Conservation (phyloP, 2,888 invertebrate species). For the Azorinus chamasolen region DNA sequence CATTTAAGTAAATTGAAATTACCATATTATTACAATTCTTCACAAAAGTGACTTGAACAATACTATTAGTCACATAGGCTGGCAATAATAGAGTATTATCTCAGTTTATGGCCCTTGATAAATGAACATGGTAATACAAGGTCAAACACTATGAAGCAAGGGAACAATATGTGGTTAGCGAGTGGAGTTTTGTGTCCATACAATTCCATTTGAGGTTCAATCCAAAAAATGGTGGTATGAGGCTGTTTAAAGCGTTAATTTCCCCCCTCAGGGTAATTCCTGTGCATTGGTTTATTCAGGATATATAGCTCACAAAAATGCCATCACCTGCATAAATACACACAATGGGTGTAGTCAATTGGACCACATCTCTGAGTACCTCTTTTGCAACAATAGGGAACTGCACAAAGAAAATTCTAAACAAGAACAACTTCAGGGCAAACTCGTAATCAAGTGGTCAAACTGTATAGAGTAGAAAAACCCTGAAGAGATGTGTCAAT, state of each 20-base stretch:
- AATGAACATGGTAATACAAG: conserved; percentile 9
- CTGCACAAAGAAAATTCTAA: too few relatives aligned
- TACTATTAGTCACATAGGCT: conserved; percentile 34
- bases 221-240: too few relatives aligned
- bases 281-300: conserved; percentile 8
- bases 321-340: conserved; percentile 12
- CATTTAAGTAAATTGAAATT: conserved; percentile 43
- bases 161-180: too few relatives aligned
- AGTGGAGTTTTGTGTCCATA: too few relatives aligned
- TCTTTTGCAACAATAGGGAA: too few relatives aligned
- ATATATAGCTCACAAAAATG: conserved; percentile 1
- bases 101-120: conserved; percentile 45
- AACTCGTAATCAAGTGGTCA: neutral
- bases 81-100: conserved; percentile 33
- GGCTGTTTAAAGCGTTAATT: too few relatives aligned
- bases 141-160: too few relatives aligned
- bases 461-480: too few relatives aligned
- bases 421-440: conserved; percentile 14
- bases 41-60: conserved; percentile 30
- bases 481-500: too few relatives aligned
- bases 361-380: neutral
- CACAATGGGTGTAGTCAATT: neutral
- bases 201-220: too few relatives aligned
- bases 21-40: conserved; percentile 37
- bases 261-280: conserved; percentile 3